A percentile compares a stretch with the other conserved stretches of the same genome.
These are phyloP conservation scores for Anoplophora glabripennis DNA, from an alignment of 1,140 invertebrate genomes.

Conservation along the genomic window DNA sequence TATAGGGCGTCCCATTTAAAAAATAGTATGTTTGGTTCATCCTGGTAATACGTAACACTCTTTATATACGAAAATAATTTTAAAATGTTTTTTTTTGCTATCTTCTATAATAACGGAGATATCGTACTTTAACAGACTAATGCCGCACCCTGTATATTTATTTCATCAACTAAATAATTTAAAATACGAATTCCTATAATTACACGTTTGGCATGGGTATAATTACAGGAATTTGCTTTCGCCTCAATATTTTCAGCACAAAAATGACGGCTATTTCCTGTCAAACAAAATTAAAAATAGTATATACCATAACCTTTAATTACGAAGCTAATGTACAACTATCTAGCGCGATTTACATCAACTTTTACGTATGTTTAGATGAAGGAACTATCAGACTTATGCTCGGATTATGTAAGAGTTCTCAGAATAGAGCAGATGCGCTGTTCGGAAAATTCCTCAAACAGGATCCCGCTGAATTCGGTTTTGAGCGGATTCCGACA, in stretches of 20 bases:
- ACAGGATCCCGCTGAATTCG: constrained; percentile 53
- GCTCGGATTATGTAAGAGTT: constrained; percentile 50
- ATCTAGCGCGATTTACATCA: constrained; percentile 23
- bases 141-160: no score
- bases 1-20: no score
- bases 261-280: not conserved
- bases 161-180: no score
- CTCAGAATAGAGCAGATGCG: constrained; percentile 42
- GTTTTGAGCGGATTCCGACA: constrained; percentile 49
- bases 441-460: constrained; percentile 35
- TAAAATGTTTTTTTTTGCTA: no score
- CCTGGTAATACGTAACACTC: no score
- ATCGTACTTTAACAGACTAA: no score
- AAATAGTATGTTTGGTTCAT: no score
- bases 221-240: not conserved
- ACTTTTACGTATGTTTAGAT: constrained; percentile 13
- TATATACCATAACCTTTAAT: not conserved
- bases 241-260: not conserved
- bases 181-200: no score
- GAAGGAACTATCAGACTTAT: constrained; percentile 42
- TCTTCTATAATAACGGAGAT: no score
- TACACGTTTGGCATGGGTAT: no score
- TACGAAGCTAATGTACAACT: not conserved
- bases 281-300: not conserved
- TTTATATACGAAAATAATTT: no score